Evolutionary conservation across 2,113 vertebrate species (phyloP), one percentile per base, ranked within the genome.

Genomic region (Tetraodon nigroviridis): DNA sequence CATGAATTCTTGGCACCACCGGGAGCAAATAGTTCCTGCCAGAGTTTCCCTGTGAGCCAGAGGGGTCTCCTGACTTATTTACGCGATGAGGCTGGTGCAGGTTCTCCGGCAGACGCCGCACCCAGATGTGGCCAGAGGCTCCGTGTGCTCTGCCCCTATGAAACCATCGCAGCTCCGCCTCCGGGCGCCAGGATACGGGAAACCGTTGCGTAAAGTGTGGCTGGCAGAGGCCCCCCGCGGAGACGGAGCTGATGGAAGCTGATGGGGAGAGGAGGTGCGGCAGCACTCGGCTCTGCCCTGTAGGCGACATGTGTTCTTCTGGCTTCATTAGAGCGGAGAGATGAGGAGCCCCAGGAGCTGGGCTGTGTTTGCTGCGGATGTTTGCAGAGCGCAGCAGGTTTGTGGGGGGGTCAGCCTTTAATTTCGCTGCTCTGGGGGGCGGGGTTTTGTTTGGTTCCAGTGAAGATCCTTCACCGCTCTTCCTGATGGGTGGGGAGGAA

Each of bases 81-180:
- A 22, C 67, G 32, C 69, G 65, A 84, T 79, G 69, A 78, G 74
- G 74, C 73, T 83, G 68, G 66, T 58, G 56, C 57, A 78, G 67
- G 63, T 51, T 71, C 32, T 73, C 65, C 21, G 55, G 32, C 67
- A 45, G 37, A 45, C 47, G 20, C 61, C 60, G 58, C 1, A 37
- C 12, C 32, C 32, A 37, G 32, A 37, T 22, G 0, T 12, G 40
- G 48, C 47, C 49, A 2, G 0, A 40, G 44, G 62, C 65, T 75
- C 64, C 55, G 51, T 50, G 7, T 37, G 32, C 32, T 37, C 32
- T 37, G 57, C 63, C 62, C 63, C 65, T 65, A 71, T 52, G 58
- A 77, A 80, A 80, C 63, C 69, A 64, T 62, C 64, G 32, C 54
- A 37, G 62, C 55, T 61, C 49, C 2, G 54, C 77, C 73, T 69